These are phyloP conservation scores for Serranus cabrilla DNA, from an alignment of 2,797 vertebrate genomes.

Conservation along the genomic window DNA sequence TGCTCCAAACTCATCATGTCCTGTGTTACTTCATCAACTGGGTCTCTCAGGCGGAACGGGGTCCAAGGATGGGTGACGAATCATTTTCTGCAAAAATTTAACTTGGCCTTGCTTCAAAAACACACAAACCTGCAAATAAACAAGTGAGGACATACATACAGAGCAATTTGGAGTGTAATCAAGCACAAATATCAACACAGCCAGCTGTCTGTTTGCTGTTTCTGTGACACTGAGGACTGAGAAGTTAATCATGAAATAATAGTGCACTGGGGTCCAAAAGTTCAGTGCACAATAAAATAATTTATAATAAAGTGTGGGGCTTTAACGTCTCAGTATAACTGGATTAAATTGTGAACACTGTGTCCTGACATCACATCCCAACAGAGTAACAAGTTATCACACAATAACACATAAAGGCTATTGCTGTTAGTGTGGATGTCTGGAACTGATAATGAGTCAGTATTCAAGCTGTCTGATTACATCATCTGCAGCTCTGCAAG, in stretches of 20 bases:
- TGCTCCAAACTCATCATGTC: not conserved
- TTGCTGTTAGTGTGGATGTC: constrained; percentile 33
- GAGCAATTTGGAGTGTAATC: not conserved
- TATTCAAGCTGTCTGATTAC: constrained; percentile 32
- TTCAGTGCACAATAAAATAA: too few species aligned
- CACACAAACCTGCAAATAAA: not conserved
- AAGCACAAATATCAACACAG: not conserved
- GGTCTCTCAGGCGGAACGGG: constrained; percentile 20
- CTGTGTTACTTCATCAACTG: constrained; percentile 33
- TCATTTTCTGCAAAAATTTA: constrained; percentile 6
- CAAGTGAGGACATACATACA: not conserved
- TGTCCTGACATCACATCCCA: constrained; percentile 17
- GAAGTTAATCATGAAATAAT: too few species aligned
- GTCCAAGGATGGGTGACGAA: constrained; percentile 9
- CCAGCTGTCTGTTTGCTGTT: too few species aligned
- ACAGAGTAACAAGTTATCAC: not conserved
- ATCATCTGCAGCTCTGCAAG: constrained; percentile 16
- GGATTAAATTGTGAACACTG: constrained; percentile 24
- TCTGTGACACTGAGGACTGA: not conserved
- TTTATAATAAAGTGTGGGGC: not conserved
- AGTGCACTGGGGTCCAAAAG: not conserved
- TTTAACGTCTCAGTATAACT: constrained; percentile 18
- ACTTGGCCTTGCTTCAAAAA: constrained; percentile 6
- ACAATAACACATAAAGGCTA: constrained; percentile 14
- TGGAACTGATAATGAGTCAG: constrained; percentile 34